Conservation (phyloP, 2,888 invertebrate species). For the Cataglyphis altisquamis region DNA sequence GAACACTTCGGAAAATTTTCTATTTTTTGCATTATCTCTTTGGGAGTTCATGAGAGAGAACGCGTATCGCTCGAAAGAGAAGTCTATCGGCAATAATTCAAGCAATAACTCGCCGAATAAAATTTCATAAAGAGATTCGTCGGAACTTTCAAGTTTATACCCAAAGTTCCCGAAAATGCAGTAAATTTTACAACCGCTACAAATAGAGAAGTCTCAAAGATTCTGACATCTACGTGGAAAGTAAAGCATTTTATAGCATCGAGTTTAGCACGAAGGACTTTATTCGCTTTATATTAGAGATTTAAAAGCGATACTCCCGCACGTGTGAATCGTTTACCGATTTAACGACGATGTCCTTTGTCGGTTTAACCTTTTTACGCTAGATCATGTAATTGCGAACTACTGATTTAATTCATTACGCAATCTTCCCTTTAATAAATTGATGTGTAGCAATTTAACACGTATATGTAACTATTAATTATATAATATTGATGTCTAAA, state of each 20-base stretch:
- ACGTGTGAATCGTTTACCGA: constrained; percentile 34
- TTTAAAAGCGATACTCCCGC: constrained; percentile 39
- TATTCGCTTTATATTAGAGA: constrained; percentile 44
- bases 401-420: background rate
- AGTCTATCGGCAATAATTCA: constrained; percentile 44
- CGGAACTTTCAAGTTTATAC: constrained; percentile 53
- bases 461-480: background rate
- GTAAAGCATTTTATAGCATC: constrained; percentile 60
- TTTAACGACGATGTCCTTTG: constrained; percentile 4
- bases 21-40: background rate
- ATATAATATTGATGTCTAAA: background rate
- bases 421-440: background rate
- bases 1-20: constrained; percentile 7
- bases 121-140: constrained; percentile 46
- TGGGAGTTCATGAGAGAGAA: constrained; percentile 8
- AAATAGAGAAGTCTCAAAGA: constrained; percentile 38
- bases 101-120: constrained; percentile 39
- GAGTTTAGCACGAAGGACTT: constrained; percentile 52
- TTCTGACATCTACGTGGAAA: constrained; percentile 54
- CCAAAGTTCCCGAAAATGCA: constrained; percentile 51
- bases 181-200: constrained; percentile 59
- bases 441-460: background rate
- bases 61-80: constrained; percentile 6
- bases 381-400: background rate
- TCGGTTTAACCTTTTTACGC: constrained; percentile 6